A percentile compares a stretch with the other conserved stretches of the same genome.
Evolutionary conservation across 2,113 vertebrate species (phyloP).

Genomic region (Ameiurus melas): DNA sequence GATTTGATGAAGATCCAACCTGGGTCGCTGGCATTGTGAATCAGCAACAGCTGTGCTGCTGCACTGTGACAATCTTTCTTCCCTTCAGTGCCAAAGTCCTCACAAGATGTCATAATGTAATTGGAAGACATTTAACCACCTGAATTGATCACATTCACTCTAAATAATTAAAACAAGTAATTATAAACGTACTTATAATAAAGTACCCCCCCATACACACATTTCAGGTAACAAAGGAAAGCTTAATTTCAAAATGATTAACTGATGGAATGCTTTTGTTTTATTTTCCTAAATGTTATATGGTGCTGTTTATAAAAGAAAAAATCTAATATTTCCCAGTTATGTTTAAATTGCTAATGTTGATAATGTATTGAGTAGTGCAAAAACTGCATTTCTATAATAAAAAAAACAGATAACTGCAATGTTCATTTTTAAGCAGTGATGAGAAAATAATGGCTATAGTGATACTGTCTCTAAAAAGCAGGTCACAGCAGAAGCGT

Average conservation of each 20-base stretch:
- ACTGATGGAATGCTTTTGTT: too few relatives aligned
- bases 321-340: neutral
- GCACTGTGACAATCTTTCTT: neutral
- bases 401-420: neutral
- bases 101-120: neutral
- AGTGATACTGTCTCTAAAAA: neutral
- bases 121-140: neutral
- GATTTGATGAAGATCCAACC: neutral
- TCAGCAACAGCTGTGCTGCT: neutral
- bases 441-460: neutral
- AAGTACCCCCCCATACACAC: too few relatives aligned
- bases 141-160: neutral
- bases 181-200: neutral
- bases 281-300: too few relatives aligned
- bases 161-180: neutral
- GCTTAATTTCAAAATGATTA: neutral
- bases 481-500: neutral
- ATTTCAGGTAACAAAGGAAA: too few relatives aligned
- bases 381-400: neutral
- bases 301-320: neutral
- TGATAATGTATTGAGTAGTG: neutral
- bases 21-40: neutral
- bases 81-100: neutral
- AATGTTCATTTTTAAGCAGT: neutral
- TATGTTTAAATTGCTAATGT: neutral